phyloP scores from a whole-genome alignment of 2,888 invertebrate genomes.

The Minunthozetes semirufus region DNA sequence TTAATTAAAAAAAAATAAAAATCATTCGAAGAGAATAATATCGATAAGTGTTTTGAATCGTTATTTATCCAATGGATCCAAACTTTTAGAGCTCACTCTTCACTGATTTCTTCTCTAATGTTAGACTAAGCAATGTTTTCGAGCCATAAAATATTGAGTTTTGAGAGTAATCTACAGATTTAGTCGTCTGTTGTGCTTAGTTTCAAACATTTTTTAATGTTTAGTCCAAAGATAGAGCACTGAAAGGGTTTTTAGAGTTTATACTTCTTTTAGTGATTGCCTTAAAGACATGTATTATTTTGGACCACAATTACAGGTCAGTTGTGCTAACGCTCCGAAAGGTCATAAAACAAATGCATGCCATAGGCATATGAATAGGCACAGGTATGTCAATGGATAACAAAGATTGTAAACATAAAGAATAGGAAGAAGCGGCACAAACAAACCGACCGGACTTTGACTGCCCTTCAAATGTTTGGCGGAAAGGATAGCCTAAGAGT shows the following conservation, averaged over 20 bases:
- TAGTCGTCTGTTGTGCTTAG: not conserved
- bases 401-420: not conserved
- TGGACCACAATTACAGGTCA: not conserved
- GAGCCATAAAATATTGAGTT: slow-evolving; percentile 6
- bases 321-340: not conserved
- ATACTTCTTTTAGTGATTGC: not conserved
- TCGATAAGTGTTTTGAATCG: too few relatives aligned
- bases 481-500: not conserved
- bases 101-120: not conserved
- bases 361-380: not conserved
- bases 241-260: not conserved
- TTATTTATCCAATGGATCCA: too few relatives aligned
- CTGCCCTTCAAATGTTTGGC: not conserved
- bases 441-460: slow-evolving; percentile 1
- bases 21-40: too few relatives aligned
- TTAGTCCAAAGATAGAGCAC: not conserved
- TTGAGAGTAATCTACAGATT: not conserved
- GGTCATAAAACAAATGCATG: slow-evolving; percentile 12
- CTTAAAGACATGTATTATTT: not conserved
- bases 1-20: too few relatives aligned
- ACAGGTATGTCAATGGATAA: not conserved
- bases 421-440: not conserved
- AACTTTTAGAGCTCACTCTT: too few relatives aligned
- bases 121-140: not conserved
- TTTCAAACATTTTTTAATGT: slow-evolving; percentile 5